Percentiles rank a stretch among this genome's conserved stretches.
These are phyloP conservation scores for Contarinia nasturtii DNA, from an alignment of 1,140 invertebrate species.

Conservation along the genomic window DNA sequence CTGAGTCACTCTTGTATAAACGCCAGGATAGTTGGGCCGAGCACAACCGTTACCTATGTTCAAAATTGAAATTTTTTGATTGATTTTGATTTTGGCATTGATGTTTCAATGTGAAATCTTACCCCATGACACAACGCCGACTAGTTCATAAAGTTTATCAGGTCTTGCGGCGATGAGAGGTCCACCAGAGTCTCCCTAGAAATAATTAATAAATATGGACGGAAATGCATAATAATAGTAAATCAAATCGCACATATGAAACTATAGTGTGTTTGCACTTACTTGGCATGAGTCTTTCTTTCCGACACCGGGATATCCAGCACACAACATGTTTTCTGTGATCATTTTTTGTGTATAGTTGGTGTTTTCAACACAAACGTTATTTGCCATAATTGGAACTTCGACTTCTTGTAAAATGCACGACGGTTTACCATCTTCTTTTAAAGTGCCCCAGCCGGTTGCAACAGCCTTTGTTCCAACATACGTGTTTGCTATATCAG, in stretches of 20 bases:
- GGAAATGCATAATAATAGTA: no score
- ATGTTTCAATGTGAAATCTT: no score
- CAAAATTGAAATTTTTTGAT: no score
- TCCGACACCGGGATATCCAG: slow-evolving; percentile 52
- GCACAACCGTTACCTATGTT: slow-evolving; percentile 34
- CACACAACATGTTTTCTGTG: slow-evolving; percentile 71
- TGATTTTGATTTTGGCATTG: no score
- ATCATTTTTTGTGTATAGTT: slow-evolving; percentile 63
- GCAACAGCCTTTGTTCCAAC: slow-evolving; percentile 48
- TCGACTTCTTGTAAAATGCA: slow-evolving; percentile 65
- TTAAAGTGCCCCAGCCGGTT: slow-evolving; percentile 68
- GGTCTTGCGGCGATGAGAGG: slow-evolving; percentile 52
- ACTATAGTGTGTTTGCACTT: slow-evolving; percentile 5
- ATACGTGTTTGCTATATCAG: slow-evolving; percentile 37
- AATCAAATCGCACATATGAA: background rate
- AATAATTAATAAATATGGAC: no score
- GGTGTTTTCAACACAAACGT: slow-evolving; percentile 50
- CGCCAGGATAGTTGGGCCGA: slow-evolving; percentile 50
- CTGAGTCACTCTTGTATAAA: slow-evolving; percentile 58
- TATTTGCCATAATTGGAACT: slow-evolving; percentile 60
- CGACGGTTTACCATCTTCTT: slow-evolving; percentile 59
- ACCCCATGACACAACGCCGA: slow-evolving; percentile 47
- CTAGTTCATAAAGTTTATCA: slow-evolving; percentile 56
- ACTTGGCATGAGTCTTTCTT: slow-evolving; percentile 72
- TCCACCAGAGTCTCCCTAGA: slow-evolving; percentile 78